A percentile compares a stretch with the other conserved stretches of the same genome.
Evolutionary conservation across 2,888 invertebrate species (phyloP).

Genomic region (Arge pagana): DNA sequence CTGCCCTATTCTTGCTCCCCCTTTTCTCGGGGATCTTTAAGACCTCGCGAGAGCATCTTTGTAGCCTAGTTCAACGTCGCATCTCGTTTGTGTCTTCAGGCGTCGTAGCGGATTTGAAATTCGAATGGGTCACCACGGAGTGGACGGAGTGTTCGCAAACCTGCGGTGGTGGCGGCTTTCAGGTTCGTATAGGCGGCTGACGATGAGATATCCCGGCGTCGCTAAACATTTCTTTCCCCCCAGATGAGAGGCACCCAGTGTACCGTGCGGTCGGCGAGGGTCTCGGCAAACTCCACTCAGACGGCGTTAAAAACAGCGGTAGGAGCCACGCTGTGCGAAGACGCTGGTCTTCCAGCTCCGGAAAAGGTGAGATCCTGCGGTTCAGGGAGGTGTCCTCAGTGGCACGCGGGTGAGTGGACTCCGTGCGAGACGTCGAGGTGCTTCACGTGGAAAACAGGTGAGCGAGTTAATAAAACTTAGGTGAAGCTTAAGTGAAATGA

Average conservation of each 20-base stretch:
- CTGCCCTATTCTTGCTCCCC: too few species aligned
- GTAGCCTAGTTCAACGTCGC: too few species aligned
- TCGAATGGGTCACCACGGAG: conserved; percentile 79
- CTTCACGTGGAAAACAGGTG: conserved; percentile 74
- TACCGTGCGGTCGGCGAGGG: conserved; percentile 65
- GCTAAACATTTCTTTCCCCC: conserved; percentile 40
- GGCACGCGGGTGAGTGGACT: conserved; percentile 74
- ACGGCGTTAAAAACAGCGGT: conserved; percentile 57
- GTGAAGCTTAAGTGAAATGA: not conserved
- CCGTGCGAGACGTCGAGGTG: conserved; percentile 75
- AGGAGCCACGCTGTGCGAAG: conserved; percentile 70
- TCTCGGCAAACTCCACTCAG: conserved; percentile 50
- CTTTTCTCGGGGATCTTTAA: too few species aligned
- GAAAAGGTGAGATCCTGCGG: conserved; percentile 70
- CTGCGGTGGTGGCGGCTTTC: conserved; percentile 77
- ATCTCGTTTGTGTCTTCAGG: conserved; percentile 40
- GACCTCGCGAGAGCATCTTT: too few species aligned
- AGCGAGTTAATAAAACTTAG: conserved; percentile 12
- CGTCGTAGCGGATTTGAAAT: conserved; percentile 62
- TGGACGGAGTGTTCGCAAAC: conserved; percentile 88
- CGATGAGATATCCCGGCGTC: not conserved
- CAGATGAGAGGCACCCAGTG: conserved; percentile 75
- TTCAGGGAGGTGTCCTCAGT: conserved; percentile 72
- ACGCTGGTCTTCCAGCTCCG: conserved; percentile 70
- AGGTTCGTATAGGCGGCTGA: conserved; percentile 49